Evolutionary conservation across 2,888 invertebrate genomes (phyloP).

Genomic region (Tinea trinotella): DNA sequence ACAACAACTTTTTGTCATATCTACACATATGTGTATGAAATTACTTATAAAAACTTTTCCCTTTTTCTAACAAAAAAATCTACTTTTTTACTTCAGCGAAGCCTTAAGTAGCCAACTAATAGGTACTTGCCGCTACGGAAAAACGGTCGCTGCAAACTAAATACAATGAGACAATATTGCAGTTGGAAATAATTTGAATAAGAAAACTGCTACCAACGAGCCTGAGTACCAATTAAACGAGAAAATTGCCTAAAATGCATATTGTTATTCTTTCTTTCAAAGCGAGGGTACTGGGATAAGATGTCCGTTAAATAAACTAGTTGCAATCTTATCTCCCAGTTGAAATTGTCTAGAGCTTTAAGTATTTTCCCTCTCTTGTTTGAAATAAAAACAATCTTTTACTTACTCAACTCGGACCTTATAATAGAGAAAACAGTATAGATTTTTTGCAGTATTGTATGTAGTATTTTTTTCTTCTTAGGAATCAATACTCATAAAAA

Average conservation of each 20-base stretch:
- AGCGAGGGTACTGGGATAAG: not conserved
- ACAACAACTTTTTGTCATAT: constrained; percentile 5
- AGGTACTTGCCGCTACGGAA: not conserved
- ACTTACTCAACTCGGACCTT: not conserved
- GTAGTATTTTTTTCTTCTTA: too few species aligned
- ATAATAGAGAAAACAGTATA: not conserved
- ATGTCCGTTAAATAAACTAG: not conserved
- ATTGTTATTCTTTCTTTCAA: not conserved
- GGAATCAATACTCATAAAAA: too few species aligned
- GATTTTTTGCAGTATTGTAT: not conserved
- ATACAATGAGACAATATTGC: constrained; percentile 2
- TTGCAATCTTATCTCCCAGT: constrained; percentile 1
- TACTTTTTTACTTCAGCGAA: not conserved
- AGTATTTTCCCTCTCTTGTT: not conserved
- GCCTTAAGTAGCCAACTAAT: not conserved
- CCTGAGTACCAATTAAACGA: constrained; percentile 2
- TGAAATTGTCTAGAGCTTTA: not conserved
- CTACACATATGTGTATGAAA: not conserved
- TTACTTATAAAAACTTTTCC: not conserved
- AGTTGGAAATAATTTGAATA: constrained; percentile 1
- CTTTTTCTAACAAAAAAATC: not conserved
- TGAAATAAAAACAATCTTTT: not conserved
- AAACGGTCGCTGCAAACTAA: not conserved
- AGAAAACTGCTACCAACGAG: not conserved
- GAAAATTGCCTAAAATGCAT: not conserved